Conservation (phyloP, 2,888 invertebrate genomes). For the Arctia plantaginis region DNA sequence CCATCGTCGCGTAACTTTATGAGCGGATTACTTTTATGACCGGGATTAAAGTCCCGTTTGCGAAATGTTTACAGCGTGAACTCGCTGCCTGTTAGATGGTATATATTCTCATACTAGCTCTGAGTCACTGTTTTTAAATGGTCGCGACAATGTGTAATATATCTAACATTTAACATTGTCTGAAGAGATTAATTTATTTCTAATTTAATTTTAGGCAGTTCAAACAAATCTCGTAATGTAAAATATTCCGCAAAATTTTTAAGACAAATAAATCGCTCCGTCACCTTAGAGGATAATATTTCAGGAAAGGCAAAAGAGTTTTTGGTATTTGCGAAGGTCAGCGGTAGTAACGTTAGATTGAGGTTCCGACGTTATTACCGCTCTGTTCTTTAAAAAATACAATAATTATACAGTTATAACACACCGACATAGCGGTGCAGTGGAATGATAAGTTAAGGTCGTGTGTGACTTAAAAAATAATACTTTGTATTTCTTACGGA, state of each 20-base stretch:
- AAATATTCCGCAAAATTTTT: constrained; percentile 56
- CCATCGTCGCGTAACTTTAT: constrained; percentile 86
- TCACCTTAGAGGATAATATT: constrained; percentile 65
- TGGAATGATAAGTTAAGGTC: too few species aligned
- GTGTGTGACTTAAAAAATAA: too few species aligned
- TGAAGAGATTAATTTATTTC: too few species aligned
- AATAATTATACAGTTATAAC: too few species aligned
- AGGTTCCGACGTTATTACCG: too few species aligned
- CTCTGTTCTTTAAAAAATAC: neutral
- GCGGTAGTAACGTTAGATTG: constrained; percentile 50
- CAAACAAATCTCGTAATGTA: constrained; percentile 41
- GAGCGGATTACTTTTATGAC: constrained; percentile 86
- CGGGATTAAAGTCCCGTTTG: constrained; percentile 83
- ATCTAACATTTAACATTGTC: neutral
- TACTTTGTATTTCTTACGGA: too few species aligned
- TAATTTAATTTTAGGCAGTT: neutral
- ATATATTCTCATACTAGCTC: constrained; percentile 32
- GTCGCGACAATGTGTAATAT: constrained; percentile 19
- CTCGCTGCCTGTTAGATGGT: constrained; percentile 67
- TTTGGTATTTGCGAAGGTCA: constrained; percentile 61
- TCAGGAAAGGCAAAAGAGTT: constrained; percentile 61
- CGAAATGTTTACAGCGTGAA: constrained; percentile 83
- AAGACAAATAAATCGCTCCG: constrained; percentile 66
- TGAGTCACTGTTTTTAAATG: constrained; percentile 31
- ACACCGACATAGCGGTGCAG: neutral